Conservation (phyloP, 2,113 vertebrate genomes). For the Mustela nigripes region DNA sequence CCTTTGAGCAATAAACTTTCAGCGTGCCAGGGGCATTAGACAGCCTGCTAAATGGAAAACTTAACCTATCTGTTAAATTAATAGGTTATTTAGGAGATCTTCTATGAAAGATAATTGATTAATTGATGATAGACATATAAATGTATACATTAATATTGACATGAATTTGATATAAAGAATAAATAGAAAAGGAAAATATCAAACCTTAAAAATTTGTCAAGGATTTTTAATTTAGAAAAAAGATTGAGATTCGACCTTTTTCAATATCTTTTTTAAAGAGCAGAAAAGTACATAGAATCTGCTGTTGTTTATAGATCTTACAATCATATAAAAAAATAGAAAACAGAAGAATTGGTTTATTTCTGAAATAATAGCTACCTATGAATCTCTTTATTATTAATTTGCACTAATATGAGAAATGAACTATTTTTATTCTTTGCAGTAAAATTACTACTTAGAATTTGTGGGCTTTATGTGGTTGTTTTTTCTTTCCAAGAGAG, state of each 20-base stretch:
- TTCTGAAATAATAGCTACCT: background rate
- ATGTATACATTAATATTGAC: background rate
- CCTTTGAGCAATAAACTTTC: background rate
- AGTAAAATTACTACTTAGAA: background rate
- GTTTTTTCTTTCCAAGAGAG: background rate
- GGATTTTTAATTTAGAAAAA: slow-evolving; percentile 8
- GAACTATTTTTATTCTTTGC: background rate
- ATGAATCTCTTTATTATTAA: background rate
- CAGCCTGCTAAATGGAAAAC: background rate
- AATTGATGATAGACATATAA: background rate
- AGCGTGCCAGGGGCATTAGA: background rate
- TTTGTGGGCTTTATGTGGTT: background rate
- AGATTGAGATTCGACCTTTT: background rate
- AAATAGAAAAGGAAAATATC: background rate
- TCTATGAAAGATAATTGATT: background rate
- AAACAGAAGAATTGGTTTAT: background rate
- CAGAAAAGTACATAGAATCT: background rate
- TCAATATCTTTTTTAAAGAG: background rate
- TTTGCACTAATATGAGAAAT: background rate
- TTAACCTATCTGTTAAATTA: background rate
- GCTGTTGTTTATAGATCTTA: background rate
- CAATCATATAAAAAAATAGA: background rate
- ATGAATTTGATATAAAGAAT: background rate
- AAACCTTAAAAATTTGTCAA: background rate
- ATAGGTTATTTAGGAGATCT: background rate